Evolutionary conservation across 2,113 vertebrate species (phyloP).

Genomic region (Pungitius pungitius): DNA sequence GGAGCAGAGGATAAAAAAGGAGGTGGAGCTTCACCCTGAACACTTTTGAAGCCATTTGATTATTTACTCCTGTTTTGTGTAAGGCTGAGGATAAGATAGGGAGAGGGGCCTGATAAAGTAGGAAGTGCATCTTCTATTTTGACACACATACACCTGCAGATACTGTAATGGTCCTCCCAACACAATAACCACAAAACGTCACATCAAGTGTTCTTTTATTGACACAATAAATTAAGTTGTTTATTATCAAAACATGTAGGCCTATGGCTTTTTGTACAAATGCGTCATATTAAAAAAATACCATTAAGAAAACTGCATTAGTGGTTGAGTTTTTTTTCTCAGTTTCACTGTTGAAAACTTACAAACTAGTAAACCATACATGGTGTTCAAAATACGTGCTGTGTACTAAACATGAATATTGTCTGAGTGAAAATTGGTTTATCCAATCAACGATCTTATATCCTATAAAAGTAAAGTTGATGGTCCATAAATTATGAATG

Average conservation of each 20-base stretch:
- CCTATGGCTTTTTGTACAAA: constrained; percentile 83
- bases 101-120: not conserved
- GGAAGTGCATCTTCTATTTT: not conserved
- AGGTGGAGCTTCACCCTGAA: constrained; percentile 90
- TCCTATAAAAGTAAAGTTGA: constrained; percentile 50
- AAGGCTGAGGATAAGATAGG: not conserved
- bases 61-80: not conserved
- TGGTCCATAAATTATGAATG: constrained; percentile 49
- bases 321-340: constrained; percentile 52
- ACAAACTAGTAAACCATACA: constrained; percentile 64
- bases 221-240: constrained; percentile 79
- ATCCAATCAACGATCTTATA: constrained; percentile 50
- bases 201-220: constrained; percentile 75
- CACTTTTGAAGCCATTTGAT: constrained; percentile 81
- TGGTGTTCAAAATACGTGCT: constrained; percentile 56
- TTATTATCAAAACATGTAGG: constrained; percentile 83
- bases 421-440: constrained; percentile 29
- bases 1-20: constrained; percentile 94
- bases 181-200: constrained; percentile 33
- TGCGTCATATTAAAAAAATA: constrained; percentile 80
- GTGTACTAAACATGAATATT: constrained; percentile 43
- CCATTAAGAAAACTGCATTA: constrained; percentile 74
- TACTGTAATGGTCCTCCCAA: not conserved
- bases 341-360: constrained; percentile 64
- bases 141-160: not conserved